Base-by-base conservation (phyloP, 2,797 vertebrate species). In the Cuniculus paca region DNA sequence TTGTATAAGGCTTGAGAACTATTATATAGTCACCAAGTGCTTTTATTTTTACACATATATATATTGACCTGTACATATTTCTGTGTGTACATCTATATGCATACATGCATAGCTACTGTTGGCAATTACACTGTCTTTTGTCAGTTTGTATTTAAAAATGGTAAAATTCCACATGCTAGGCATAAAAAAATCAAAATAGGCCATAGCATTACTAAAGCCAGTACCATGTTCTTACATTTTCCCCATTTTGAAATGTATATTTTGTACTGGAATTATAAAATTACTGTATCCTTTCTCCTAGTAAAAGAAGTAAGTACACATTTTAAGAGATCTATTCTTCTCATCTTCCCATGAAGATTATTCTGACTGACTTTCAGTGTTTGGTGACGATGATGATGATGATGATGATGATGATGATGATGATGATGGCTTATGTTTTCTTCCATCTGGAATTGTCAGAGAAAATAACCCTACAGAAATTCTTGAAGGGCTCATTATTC, bases 381-480 rank as follows among this genome's bases (percentile, higher is more conserved):
- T 97, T 74, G 85, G 94, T 96, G 80, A 93, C 80, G 87, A 78
- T 52, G 80, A 95, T 85, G 60, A 56, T 48, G 79, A 78, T 28
- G 52, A 50, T n/a, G 68, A 78, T 28, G 52, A 48, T 48, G 48
- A 48, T 48, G 52, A 17, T 79, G 79, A 54, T 50, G 74, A 88
- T 31, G 52, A 50, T 31, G 75, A 82, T 31, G 60, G 24, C 58
- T 58, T 88, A 74, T 75, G 68, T 63, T 93, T 93, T 95, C 58
- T 88, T 94, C 91, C 94, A 95, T 94, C 90, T 95, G 95, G 75
- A 78, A 81, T 94, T 90, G 65, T 97, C 91, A 11, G 79, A 96
- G 92, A 95, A 97, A 97, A 88, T 92, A 65, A 85, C 91, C 56
- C 91, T 79, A 31, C 48, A 60, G 74, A 84, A 52, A 95, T 74